These are phyloP conservation scores for Archivesica marissinica DNA, from an alignment of 1,140 invertebrate genomes.

Conservation along the genomic window DNA sequence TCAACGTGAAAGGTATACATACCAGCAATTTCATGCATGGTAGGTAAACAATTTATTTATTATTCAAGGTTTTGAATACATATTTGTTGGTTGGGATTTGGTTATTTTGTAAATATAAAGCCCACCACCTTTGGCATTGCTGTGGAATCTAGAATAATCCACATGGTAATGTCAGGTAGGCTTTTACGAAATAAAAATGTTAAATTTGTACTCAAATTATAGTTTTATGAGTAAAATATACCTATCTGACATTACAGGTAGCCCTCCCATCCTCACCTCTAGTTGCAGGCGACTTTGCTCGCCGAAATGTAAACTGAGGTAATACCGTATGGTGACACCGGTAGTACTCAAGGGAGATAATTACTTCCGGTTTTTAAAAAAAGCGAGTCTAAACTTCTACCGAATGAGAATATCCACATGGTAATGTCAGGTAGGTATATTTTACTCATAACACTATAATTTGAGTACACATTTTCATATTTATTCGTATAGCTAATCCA, in stretches of 20 bases:
- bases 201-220: conserved; percentile 30
- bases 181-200: conserved; percentile 34
- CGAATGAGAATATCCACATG: no score
- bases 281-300: not conserved
- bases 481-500: no score
- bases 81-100: no score
- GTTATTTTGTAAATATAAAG: no score
- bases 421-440: no score
- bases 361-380: no score
- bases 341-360: no score
- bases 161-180: conserved; percentile 33
- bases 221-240: conserved; percentile 20
- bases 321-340: no score
- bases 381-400: no score
- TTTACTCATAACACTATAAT: no score
- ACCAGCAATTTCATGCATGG: not conserved
- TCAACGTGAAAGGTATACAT: not conserved
- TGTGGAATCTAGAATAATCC: conserved; percentile 20
- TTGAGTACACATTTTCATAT: no score
- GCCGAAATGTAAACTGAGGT: conserved; percentile 3
- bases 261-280: not conserved
- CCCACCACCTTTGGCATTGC: conserved; percentile 26
- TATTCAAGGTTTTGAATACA: no score
- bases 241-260: conserved; percentile 27
- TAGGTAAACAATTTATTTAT: not conserved